phyloP scores from a whole-genome alignment of 2,113 vertebrate species.

The Nyctibius bracteatus region DNA sequence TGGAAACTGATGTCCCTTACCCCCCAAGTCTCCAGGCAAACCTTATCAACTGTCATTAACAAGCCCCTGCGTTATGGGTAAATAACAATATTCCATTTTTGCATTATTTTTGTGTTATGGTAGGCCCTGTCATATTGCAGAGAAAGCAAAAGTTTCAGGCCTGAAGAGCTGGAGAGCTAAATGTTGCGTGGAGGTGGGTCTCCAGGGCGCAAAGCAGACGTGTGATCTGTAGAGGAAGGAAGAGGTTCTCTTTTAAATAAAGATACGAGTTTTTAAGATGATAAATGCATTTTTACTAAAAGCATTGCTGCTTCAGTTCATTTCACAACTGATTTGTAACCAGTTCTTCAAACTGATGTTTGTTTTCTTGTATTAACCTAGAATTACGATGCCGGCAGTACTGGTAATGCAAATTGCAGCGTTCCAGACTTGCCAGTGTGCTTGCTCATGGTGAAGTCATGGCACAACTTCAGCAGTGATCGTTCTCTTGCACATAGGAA shows the following conservation, averaged over 20 bases:
- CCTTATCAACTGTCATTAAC: background rate
- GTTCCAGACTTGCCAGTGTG: background rate
- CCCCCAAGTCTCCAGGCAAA: background rate
- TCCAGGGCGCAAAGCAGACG: background rate
- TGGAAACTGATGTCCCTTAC: background rate
- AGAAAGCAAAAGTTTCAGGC: background rate
- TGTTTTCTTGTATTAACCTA: background rate
- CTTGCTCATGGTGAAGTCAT: background rate
- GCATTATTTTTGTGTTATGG: background rate
- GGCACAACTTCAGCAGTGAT: background rate
- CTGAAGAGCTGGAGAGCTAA: background rate
- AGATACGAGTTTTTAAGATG: background rate
- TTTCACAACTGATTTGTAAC: background rate
- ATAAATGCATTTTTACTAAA: background rate
- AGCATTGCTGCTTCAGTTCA: background rate
- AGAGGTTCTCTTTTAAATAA: background rate
- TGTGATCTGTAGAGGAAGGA: background rate
- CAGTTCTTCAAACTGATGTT: background rate
- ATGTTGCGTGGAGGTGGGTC: fast-evolving
- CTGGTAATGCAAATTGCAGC: background rate
- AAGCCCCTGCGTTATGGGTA: background rate
- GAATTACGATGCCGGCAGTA: background rate
- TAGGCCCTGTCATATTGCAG: background rate
- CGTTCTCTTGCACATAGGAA: background rate
- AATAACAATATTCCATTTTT: background rate